Evolutionary conservation across 2,113 vertebrate species (phyloP), one percentile per base, ranked within the genome.

Genomic region (Aspiorhynchus laticeps): DNA sequence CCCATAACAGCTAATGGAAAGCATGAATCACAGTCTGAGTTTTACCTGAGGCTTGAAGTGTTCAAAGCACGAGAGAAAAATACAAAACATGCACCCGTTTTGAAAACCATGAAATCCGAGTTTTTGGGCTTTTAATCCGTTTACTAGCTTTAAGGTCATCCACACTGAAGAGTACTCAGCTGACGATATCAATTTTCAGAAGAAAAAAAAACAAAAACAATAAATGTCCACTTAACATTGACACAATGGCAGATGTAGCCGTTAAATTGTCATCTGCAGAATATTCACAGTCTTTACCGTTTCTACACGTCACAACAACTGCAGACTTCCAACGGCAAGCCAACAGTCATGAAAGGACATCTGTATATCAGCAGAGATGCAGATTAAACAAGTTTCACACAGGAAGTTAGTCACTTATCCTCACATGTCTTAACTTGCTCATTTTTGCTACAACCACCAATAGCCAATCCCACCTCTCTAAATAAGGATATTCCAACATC

Each of bases 31-130:
- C 21, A 53, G 24, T 67, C 56, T n/a, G n/a, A n/a, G n/a, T n/a
- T n/a, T 84, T 76, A 82, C 83, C 83, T 77, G 19, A 61, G 71
- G 61, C 85, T 77, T 61, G 1, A 85, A 81, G 43, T 77, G 43
- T 48, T 65, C 59, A 76, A 85, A 79, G 33, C 6, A 61, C 3
- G 8, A 38, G 31, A 81, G n/a, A 81, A 53, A 79, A 43, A 81
- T 19, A 83, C 14, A 78, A 78, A 78, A 78, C 48, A 51, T 78
- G 14, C 31, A 33, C 46, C 43, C 28, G 1, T 53, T 78, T 21
- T 78, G 43, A 78, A 19, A 51, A 78, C 26, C 75, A 51, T 11
- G 8, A 48, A 78, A 53, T 78, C 15, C 3, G 11, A 46, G 24
- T 76, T 74, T 7, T 78, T 46, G 53, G 48, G 76, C 28, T 78